Base-by-base conservation (phyloP, 2,888 invertebrate genomes). In the Timema podura region DNA sequence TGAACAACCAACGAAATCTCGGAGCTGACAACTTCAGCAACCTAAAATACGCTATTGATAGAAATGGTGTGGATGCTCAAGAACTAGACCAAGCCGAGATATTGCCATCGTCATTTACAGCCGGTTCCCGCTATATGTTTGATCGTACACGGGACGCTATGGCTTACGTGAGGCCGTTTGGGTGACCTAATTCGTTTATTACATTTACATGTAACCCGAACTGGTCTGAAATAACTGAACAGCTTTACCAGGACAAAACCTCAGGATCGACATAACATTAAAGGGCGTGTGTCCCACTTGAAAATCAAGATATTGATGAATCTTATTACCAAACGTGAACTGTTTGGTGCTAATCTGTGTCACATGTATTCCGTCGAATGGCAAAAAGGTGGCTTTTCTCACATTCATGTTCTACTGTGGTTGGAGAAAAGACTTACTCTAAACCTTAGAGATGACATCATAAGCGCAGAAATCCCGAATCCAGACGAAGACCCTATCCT, bases 201-300 rank as follows among this genome's bases (percentile, higher is more conserved):
- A 80, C 79, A 6, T 74, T 79, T 46, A 80, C 80, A 13, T 78
- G 77, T 64, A 80, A 79, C 73, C 79, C 79, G 6, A 74, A 74
- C 49, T 79, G 79, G 79, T 59, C 66, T 10, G 77, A 80, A 73
- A 78, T 80, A 6, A 70, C 30, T 30, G 30, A 30, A 30, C 30
- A 30, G 1, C 30, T 30, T 30, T 30, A 30, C 30, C 30, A 30
- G 30, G 30, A 30, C 30, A 30, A 30, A 30, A 30, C 30, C 30
- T 30, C 30, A 30, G 30, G 30, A 30, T 30, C 30, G 30, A 30
- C 30, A 30, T 30, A 3, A 3, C 30, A 30, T 30, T 30, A 30
- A n/a, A n/a, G n/a, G n/a, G n/a, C n/a, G n/a, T n/a, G n/a, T n/a
- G n/a, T n/a, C n/a, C n/a, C n/a, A 30, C 30, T 30, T 30, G 30